Base-by-base conservation (phyloP, 92 coral and sea anemone genomes). In the Palythoa grandiflora region DNA sequence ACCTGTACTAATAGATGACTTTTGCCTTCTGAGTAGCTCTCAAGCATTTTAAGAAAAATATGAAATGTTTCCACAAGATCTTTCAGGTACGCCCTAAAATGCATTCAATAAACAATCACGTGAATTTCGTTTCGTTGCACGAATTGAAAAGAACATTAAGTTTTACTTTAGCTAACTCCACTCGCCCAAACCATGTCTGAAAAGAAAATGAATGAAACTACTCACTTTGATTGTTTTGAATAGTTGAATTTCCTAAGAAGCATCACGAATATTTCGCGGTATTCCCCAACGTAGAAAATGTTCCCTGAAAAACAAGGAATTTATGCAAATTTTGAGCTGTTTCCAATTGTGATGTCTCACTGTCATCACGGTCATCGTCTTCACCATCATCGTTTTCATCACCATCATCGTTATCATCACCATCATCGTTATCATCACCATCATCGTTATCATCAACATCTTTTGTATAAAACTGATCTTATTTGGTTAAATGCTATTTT, bases 61-160 rank as follows among this genome's bases (percentile, higher is more conserved):
- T 95, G 98, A 75, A 97, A 97, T 9, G 99, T 94, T 89, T 95
- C 99, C 13, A 95, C 90, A 78, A 97, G 85, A 83, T 97, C 98
- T 74, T 95, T 84, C 38, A 97, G 85, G 85, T 93, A 97, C 70
- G 97, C 90, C 93, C 99, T 97, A 81, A n/a, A 83, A 84, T 7
- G 53, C 50, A 83, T 21, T 53, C 28, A 81, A 53, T 57, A 66
- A 61, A 47, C 38, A 61, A 12, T 77, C 52, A 40, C 51, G 1
- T 15, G 9, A 37, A 8, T 0, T 44, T 44, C 50, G 50, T 44
- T 44, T 44, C 7, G 9, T 68, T 63, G 8, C 1, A 63, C 19
- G 20, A 2, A 59, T 17, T 59, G 5, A 17, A 16, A 16, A n/a
- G 70, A 63, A 63, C 7, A 14, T 60, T 11, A 60, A 63, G 6